phyloP scores from a whole-genome alignment of 2,797 vertebrate species.

The Malurus leucopterus region DNA sequence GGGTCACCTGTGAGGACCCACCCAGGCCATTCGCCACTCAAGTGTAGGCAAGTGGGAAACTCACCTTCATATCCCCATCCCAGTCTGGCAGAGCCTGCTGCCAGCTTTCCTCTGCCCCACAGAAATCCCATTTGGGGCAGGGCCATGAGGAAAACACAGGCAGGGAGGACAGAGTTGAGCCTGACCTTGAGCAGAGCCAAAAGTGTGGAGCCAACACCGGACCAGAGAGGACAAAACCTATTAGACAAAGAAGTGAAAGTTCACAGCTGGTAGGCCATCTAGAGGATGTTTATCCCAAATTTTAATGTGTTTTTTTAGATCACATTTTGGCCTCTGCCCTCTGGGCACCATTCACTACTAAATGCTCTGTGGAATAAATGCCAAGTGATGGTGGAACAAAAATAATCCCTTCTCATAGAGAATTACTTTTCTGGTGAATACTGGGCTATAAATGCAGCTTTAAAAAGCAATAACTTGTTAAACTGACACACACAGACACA shows the following conservation, averaged over 20 bases:
- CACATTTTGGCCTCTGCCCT: background rate
- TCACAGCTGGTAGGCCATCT: background rate
- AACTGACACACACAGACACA: background rate
- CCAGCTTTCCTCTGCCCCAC: background rate
- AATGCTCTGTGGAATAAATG: background rate
- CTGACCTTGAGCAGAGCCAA: background rate
- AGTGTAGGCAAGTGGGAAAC: background rate
- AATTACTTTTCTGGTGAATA: background rate
- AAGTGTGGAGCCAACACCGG: background rate
- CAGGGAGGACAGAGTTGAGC: background rate
- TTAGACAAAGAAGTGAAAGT: background rate
- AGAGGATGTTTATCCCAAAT: background rate
- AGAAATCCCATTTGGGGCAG: background rate
- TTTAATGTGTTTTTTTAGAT: background rate
- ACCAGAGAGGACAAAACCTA: background rate
- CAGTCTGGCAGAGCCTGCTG: background rate
- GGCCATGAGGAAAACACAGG: background rate
- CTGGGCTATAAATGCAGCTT: background rate
- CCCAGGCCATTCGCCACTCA: background rate
- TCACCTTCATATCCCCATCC: background rate
- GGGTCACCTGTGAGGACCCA: background rate
- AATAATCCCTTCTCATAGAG: constrained; percentile 1
- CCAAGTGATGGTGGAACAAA: background rate
- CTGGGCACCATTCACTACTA: background rate
- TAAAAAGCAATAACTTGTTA: constrained; percentile 25